Conservation (phyloP, 1,140 invertebrate species). For the Trichonephila clavipes region DNA sequence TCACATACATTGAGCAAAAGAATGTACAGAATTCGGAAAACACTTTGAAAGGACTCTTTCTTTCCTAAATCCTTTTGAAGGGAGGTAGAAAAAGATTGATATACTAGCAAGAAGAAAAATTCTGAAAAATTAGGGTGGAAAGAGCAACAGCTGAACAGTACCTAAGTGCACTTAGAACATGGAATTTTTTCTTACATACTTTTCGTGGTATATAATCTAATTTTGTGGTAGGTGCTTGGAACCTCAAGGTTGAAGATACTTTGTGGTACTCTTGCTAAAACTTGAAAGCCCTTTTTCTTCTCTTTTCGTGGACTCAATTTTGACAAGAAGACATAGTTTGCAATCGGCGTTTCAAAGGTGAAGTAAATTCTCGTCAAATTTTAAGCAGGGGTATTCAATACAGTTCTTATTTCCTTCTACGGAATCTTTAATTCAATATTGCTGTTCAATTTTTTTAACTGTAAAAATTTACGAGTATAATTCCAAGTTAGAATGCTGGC, state of each 20-base stretch:
- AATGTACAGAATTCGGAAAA: too few species aligned
- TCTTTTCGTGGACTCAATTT: neutral
- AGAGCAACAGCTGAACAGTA: neutral
- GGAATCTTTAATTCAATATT: too few species aligned
- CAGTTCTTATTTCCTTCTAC: too few species aligned
- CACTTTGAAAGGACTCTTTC: neutral
- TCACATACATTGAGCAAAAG: too few species aligned
- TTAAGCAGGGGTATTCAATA: too few species aligned
- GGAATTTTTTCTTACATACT: neutral
- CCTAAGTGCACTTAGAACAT: slow-evolving; percentile 35
- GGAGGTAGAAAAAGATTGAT: neutral
- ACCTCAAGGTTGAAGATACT: neutral
- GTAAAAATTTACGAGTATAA: too few species aligned
- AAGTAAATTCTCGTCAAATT: neutral
- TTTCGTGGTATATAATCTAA: slow-evolving; percentile 16
- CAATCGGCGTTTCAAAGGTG: neutral
- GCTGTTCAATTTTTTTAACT: too few species aligned
- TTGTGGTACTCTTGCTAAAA: slow-evolving; percentile 5
- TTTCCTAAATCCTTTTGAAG: neutral
- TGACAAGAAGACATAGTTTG: neutral
- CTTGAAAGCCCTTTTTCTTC: neutral
- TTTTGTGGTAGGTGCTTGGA: neutral
- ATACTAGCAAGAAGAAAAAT: neutral
- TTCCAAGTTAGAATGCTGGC: too few species aligned
- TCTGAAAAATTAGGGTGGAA: neutral